These are phyloP conservation scores for Calyptomena viridis DNA, from an alignment of 2,113 vertebrate species.

Conservation along the genomic window DNA sequence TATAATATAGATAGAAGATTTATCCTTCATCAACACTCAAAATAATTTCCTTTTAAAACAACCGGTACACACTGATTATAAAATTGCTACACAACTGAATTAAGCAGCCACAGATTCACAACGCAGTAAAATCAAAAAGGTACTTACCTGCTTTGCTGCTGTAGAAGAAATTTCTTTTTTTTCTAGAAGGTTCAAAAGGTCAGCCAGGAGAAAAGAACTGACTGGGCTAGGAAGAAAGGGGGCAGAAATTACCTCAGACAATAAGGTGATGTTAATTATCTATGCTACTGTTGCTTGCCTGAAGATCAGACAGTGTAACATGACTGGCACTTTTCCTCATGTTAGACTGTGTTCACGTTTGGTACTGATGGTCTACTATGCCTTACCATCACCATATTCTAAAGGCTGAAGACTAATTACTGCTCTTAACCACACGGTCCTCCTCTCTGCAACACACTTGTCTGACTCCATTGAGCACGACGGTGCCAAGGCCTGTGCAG, in stretches of 20 bases:
- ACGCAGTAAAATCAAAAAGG: background rate
- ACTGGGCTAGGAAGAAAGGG: constrained; percentile 77
- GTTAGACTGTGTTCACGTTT: background rate
- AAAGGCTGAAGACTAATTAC: background rate
- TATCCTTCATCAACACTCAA: background rate
- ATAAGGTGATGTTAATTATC: background rate
- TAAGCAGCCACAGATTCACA: background rate
- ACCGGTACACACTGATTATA: background rate
- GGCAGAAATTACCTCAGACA: background rate
- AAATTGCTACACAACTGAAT: background rate
- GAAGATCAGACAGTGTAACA: background rate
- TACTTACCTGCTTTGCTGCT: constrained; percentile 85
- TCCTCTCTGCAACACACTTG: background rate
- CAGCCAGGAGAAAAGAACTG: constrained; percentile 78
- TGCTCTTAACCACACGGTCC: background rate
- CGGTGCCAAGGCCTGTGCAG: background rate
- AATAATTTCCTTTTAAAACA: background rate
- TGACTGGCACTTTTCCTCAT: background rate
- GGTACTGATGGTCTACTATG: background rate
- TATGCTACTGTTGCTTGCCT: background rate
- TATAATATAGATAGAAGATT: background rate
- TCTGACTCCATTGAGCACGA: background rate
- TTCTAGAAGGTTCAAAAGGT: constrained; percentile 87
- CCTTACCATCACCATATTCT: background rate
- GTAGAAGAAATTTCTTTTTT: constrained; percentile 82